Conservation (phyloP, 2,888 invertebrate species). For the Adelognathus sp. region DNA sequence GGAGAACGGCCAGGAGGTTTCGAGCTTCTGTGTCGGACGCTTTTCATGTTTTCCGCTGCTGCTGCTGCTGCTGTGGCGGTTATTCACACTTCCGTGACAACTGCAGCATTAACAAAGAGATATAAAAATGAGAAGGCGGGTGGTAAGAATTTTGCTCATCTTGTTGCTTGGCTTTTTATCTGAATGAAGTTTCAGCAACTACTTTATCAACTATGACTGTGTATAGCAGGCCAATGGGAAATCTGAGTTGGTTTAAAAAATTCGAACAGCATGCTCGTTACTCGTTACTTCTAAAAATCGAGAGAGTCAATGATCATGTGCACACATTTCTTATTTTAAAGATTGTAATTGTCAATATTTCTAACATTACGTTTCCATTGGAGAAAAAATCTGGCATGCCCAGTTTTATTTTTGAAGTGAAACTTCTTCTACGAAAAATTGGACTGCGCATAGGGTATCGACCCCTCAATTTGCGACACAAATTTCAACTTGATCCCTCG, state of each 20-base stretch:
- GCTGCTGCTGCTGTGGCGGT: constrained; percentile 66
- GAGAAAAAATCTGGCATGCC: no score
- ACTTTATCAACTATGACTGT: background rate
- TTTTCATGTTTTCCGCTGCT: constrained; percentile 79
- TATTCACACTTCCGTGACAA: constrained; percentile 78
- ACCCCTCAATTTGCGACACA: no score
- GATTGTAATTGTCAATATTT: no score
- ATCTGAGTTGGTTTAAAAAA: background rate
- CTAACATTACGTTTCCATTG: no score
- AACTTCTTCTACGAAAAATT: no score
- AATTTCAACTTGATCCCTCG: no score
- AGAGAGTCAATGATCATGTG: no score
- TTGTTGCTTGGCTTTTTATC: background rate
- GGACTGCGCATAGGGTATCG: no score
- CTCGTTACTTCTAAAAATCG: background rate
- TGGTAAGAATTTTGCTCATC: background rate
- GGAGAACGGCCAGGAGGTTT: constrained; percentile 80
- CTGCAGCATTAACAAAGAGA: constrained; percentile 66
- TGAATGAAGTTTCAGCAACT: background rate
- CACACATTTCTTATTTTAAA: no score
- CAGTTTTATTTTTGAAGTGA: no score
- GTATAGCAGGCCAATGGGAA: background rate
- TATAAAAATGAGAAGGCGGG: constrained; percentile 55
- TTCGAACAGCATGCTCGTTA: background rate
- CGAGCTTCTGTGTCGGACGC: constrained; percentile 79